Percentiles rank a stretch among this genome's conserved stretches.
Conservation (phyloP, 2,113 vertebrate genomes). For the Myxocyprinus asiaticus region DNA sequence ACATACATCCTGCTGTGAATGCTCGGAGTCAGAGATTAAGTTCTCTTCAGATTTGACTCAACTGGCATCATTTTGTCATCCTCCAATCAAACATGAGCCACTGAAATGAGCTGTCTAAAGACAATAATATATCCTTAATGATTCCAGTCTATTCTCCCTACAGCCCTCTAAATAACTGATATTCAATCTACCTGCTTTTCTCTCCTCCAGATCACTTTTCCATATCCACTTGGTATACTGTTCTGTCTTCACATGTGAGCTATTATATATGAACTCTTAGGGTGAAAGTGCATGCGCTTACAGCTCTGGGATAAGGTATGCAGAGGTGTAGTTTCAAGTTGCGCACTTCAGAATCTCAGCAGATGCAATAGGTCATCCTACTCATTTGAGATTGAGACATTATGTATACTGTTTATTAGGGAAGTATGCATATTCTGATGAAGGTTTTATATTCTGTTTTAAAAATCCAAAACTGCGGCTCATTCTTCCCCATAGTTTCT, state of each 20-base stretch:
- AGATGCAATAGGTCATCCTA: no score
- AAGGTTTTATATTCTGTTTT: no score
- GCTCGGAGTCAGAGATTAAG: constrained; percentile 33
- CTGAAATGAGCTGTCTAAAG: constrained; percentile 7
- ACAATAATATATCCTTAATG: constrained; percentile 24
- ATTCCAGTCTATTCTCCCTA: neutral
- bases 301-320: constrained; percentile 16
- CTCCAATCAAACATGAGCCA: constrained; percentile 12
- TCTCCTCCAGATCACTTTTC: constrained; percentile 11
- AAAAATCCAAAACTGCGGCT: no score
- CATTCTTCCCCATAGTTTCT: no score
- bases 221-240: neutral
- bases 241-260: constrained; percentile 42
- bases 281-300: neutral
- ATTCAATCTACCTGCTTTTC: neutral
- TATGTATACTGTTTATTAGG: no score
- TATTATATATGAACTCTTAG: constrained; percentile 1
- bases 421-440: no score
- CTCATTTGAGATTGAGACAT: no score
- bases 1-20: constrained; percentile 16
- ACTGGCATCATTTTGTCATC: neutral
- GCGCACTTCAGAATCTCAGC: no score
- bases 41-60: constrained; percentile 1
- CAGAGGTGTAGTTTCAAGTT: no score
- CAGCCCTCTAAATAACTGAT: constrained; percentile 1